Conservation (phyloP, 2,797 vertebrate species). For the Tenualosa ilisha region DNA sequence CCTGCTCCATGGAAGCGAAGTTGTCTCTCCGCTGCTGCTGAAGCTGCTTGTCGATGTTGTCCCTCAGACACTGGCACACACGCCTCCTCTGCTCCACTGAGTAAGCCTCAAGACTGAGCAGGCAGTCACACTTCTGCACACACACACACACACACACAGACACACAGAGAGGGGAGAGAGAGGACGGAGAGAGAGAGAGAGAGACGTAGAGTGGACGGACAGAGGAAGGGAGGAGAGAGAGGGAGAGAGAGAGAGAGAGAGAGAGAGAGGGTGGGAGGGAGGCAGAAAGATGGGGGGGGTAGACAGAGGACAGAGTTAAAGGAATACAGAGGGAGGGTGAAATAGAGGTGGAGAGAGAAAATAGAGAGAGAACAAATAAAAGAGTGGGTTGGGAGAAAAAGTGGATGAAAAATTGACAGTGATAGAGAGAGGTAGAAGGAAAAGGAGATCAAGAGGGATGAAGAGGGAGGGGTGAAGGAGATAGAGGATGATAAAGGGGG, state of each 20-base stretch:
- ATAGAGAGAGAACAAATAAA: background rate
- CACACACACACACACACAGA: conserved; percentile 44
- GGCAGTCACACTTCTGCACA: conserved; percentile 92
- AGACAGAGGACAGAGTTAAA: background rate
- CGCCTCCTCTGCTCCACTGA: conserved; percentile 92
- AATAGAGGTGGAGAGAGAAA: background rate
- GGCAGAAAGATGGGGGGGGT: conserved; percentile 26
- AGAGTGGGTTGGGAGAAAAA: background rate
- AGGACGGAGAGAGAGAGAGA: background rate
- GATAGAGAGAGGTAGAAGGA: background rate
- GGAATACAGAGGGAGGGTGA: background rate
- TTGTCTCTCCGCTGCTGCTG: conserved; percentile 73
- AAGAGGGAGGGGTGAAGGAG: background rate
- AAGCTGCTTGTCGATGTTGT: conserved; percentile 91
- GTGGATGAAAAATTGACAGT: background rate
- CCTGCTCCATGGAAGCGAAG: conserved; percentile 69
- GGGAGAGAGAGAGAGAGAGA: background rate
- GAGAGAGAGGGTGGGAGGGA: conserved; percentile 14
- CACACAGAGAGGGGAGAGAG: conserved; percentile 33
- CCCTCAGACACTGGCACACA: conserved; percentile 92
- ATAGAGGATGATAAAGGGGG: background rate
- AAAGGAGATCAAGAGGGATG: background rate
- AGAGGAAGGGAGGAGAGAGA: conserved; percentile 23
- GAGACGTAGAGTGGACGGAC: background rate
- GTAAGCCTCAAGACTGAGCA: conserved; percentile 93